Conservation (phyloP, 2,888 invertebrate genomes). For the Heliconius ethilla region DNA sequence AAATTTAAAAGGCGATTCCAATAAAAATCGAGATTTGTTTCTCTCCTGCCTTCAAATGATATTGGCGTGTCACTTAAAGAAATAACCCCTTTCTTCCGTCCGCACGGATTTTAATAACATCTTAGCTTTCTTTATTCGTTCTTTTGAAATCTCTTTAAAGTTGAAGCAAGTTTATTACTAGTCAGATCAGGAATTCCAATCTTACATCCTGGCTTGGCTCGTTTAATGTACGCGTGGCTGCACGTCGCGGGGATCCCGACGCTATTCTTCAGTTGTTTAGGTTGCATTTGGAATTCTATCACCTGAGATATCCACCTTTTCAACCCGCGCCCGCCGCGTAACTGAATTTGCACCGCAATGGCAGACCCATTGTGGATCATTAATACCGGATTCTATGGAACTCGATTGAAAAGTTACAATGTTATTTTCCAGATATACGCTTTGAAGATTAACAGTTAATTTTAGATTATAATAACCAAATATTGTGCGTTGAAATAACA, state of each 20-base stretch:
- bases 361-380: constrained; percentile 53
- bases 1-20: constrained; percentile 62
- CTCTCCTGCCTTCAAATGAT: constrained; percentile 42
- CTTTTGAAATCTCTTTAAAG: constrained; percentile 75
- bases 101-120: constrained; percentile 72
- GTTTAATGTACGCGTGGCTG: constrained; percentile 70
- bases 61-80: constrained; percentile 64
- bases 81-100: constrained; percentile 67
- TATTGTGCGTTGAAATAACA: constrained; percentile 34
- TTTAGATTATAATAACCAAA: constrained; percentile 41
- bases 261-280: constrained; percentile 48
- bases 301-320: constrained; percentile 43
- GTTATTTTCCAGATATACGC: constrained; percentile 46
- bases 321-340: constrained; percentile 44
- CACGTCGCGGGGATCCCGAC: constrained; percentile 46
- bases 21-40: constrained; percentile 66
- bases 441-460: constrained; percentile 45
- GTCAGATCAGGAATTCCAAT: constrained; percentile 81
- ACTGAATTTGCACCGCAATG: constrained; percentile 55
- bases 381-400: constrained; percentile 53
- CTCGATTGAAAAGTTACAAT: constrained; percentile 47
- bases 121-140: constrained; percentile 73
- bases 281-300: constrained; percentile 49
- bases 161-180: constrained; percentile 77
- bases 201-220: constrained; percentile 74